Conservation (phyloP, 2,888 invertebrate genomes). For the Sisyra terminalis region DNA sequence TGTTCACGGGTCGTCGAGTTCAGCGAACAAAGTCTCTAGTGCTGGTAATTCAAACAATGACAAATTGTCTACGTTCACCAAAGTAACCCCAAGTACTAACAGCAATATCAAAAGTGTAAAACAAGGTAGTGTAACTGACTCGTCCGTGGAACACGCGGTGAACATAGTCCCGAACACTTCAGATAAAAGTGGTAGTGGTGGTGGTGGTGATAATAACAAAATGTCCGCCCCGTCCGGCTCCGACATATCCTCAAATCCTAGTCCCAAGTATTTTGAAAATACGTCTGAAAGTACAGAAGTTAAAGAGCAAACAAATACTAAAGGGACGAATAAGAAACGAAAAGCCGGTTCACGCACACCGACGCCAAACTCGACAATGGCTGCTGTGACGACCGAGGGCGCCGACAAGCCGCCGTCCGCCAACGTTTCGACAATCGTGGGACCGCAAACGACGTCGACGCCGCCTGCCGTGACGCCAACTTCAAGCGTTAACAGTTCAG, state of each 20-base stretch:
- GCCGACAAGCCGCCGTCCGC: constrained; percentile 6
- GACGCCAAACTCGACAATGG: constrained; percentile 22
- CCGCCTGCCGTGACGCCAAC: constrained; percentile 4
- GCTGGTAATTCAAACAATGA: constrained; percentile 1
- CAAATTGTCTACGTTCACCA: too few species aligned
- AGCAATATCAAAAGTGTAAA: too few species aligned
- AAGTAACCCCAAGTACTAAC: too few species aligned
- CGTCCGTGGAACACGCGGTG: neutral
- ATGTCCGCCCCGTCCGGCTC: constrained; percentile 8
- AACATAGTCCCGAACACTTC: neutral
- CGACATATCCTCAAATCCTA: constrained; percentile 11
- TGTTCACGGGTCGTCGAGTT: constrained; percentile 1
- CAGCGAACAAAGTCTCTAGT: too few species aligned
- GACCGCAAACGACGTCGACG: neutral
- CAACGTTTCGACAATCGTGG: constrained; percentile 2
- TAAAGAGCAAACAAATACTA: too few species aligned
- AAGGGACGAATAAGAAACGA: constrained; percentile 21
- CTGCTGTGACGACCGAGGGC: constrained; percentile 4
- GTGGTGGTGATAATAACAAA: constrained; percentile 6
- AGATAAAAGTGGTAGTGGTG: constrained; percentile 9
- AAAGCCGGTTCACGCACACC: constrained; percentile 27
- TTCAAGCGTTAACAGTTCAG: constrained; percentile 2
- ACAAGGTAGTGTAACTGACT: too few species aligned
- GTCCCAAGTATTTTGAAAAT: neutral
- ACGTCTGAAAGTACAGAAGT: too few species aligned